Percentiles rank a stretch among this genome's conserved stretches.
These are phyloP conservation scores for Artemia sp. DNA, from an alignment of 2,888 invertebrate species.

Conservation along the genomic window DNA sequence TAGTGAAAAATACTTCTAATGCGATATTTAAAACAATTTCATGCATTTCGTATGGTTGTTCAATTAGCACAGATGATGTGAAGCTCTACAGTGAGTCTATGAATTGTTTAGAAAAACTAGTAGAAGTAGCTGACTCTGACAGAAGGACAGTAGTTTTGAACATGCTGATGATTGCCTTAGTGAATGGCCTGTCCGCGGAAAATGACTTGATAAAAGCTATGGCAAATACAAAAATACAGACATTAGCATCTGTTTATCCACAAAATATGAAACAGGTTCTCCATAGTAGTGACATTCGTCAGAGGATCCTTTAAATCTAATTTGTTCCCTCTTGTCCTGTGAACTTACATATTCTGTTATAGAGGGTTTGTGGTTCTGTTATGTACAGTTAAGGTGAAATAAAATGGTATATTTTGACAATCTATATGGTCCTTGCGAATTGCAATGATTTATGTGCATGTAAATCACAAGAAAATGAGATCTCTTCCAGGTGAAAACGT, in stretches of 20 bases:
- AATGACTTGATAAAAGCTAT: background rate
- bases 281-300: background rate
- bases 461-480: no score
- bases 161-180: background rate
- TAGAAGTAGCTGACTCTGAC: background rate
- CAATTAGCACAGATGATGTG: background rate
- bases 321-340: no score
- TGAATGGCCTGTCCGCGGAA: background rate
- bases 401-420: no score
- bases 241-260: slow-evolving; percentile 1
- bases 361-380: no score
- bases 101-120: background rate
- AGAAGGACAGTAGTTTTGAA: slow-evolving; percentile 2
- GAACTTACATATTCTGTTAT: no score
- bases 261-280: background rate
- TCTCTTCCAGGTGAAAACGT: no score
- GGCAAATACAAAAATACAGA: slow-evolving; percentile 1
- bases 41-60: background rate
- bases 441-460: no score
- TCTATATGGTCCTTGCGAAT: no score
- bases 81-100: background rate
- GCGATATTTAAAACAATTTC: background rate
- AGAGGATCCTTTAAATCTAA: background rate
- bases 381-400: no score
- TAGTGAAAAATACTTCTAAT: background rate